These are phyloP conservation scores for Sicus ferrugineus DNA, from an alignment of 2,888 invertebrate genomes.

Conservation along the genomic window DNA sequence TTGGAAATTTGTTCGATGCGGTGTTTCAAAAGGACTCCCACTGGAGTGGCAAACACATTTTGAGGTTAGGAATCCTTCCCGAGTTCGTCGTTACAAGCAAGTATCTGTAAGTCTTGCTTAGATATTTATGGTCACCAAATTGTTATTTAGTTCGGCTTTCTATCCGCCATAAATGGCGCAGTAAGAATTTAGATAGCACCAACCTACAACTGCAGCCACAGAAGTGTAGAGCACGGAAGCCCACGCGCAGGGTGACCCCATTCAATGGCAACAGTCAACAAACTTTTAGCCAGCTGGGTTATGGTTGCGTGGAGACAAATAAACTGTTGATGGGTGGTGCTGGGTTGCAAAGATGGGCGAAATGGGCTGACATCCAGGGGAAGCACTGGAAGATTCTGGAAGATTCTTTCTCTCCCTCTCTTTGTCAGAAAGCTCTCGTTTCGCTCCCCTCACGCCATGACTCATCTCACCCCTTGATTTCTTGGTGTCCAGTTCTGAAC, in stretches of 20 bases:
- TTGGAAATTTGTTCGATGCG: too few species aligned
- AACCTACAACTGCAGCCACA: not conserved
- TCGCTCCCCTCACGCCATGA: too few species aligned
- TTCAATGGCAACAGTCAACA: conserved; percentile 50
- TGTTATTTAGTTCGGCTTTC: too few species aligned
- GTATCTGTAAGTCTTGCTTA: not conserved
- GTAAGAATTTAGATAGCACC: not conserved
- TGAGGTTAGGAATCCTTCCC: not conserved
- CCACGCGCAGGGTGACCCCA: conserved; percentile 37
- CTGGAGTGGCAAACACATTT: not conserved
- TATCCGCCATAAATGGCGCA: not conserved
- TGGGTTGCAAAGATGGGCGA: too few species aligned
- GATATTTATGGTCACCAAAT: not conserved
- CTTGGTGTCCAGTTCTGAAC: too few species aligned
- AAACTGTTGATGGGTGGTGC: too few species aligned
- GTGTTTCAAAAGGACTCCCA: too few species aligned
- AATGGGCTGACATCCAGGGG: too few species aligned
- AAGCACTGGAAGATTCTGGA: not conserved
- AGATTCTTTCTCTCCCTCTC: not conserved
- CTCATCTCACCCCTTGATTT: too few species aligned
- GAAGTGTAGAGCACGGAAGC: not conserved
- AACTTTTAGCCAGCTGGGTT: conserved; percentile 42
- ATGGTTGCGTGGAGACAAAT: conserved; percentile 10
- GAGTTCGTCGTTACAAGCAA: not conserved
- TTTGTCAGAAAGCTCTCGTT: not conserved